Evolutionary conservation across 2,797 vertebrate species (phyloP), one percentile per base, ranked within the genome.

Genomic region (Halcyon smyrnensis): DNA sequence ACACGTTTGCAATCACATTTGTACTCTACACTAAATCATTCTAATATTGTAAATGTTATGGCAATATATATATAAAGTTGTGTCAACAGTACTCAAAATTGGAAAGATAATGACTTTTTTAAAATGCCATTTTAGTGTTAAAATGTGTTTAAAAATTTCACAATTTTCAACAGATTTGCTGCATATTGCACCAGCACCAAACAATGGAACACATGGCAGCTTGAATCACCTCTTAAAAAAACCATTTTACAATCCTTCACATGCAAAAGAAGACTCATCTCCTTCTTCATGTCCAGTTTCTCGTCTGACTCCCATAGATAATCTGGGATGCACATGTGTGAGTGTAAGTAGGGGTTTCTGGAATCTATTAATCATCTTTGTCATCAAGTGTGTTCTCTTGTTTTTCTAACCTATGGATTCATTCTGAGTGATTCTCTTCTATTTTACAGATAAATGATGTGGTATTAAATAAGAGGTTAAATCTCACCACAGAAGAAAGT

Each of bases 191-290:
- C 99, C 99, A 16, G 98, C 99, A 89, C 98, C 98, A 32, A 99
- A 99, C 98, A 99, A 99, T 10, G 99, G 99, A 51, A 99, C 99
- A 15, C 99, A 99, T 11, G 99, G 99, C 54, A 99, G 99, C 91
- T 98, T 99, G 92, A 99, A 99, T 96, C 99, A 99, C 92, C 98
- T 99, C 78, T 96, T 99, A 90, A 98, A 96, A 94, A 79, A 5
- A 4, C 98, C 99, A 6, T 77, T 97, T 70, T 95, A 98, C 96
- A 87, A 8, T 20, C 99, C 99, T 1, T 97, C 98, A 25, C 96
- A 98, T 89, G 98, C 98, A 5, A 92, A 97, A 3, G 99, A 99
- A 96, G 96, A 98, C 56, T 99, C 99, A 6, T 51, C 69, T 13
- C 95, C 98, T 43, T 95, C 83, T 46, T 86, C 21, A 3, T 99